Percentiles rank a stretch among this genome's conserved stretches.
Evolutionary conservation across 2,113 vertebrate species (phyloP).

Genomic region (Nothoprocta perdicaria): DNA sequence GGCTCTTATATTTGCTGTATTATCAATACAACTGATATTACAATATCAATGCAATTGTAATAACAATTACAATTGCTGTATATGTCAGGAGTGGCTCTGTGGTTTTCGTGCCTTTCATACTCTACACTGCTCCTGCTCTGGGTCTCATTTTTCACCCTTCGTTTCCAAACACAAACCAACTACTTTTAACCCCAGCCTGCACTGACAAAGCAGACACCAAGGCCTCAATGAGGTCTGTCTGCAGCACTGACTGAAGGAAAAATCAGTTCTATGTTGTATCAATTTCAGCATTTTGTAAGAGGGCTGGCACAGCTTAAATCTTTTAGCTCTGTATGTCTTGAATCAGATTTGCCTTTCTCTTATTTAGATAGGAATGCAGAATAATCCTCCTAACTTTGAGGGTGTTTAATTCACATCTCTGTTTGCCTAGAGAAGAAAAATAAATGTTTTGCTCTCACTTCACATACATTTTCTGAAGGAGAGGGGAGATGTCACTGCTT

Average conservation of each 20-base stretch:
- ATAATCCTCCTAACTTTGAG: not conserved
- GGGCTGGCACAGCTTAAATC: not conserved
- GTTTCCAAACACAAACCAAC: constrained; percentile 30
- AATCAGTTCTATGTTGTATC: constrained; percentile 48
- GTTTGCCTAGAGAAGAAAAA: not conserved
- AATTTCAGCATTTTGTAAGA: constrained; percentile 12
- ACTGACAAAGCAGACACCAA: constrained; percentile 19
- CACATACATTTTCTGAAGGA: not conserved
- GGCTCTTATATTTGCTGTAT: not conserved
- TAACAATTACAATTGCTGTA: too few relatives aligned
- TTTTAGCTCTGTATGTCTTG: constrained; percentile 2
- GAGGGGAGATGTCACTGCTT: not conserved
- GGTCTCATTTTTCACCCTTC: not conserved
- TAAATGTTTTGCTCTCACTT: not conserved
- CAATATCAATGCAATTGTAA: too few relatives aligned
- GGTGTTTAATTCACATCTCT: not conserved
- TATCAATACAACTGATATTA: not conserved
- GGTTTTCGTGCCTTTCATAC: not conserved
- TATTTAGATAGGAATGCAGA: not conserved
- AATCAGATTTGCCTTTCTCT: constrained; percentile 8
- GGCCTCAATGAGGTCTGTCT: not conserved
- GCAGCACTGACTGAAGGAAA: constrained; percentile 6
- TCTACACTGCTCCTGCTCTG: not conserved
- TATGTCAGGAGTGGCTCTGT: not conserved
- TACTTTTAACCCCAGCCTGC: constrained; percentile 5